Evolutionary conservation across 2,113 vertebrate species (phyloP).

Genomic region (Amazona vittata): DNA sequence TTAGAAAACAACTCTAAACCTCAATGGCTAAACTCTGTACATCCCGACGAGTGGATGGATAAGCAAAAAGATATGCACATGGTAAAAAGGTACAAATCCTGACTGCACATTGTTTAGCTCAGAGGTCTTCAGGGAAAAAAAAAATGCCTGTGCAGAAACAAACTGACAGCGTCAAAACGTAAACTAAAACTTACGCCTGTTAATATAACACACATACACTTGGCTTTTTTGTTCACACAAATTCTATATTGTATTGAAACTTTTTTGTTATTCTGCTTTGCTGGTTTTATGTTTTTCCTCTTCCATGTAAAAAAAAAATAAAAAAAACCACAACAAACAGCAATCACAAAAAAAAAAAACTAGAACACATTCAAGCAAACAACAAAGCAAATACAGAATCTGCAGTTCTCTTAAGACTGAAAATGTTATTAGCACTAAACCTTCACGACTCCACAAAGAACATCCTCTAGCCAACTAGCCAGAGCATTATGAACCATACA

Average conservation of each 20-base stretch:
- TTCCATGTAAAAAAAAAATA: neutral
- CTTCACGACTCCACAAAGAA: neutral
- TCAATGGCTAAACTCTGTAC: neutral
- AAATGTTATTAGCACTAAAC: neutral
- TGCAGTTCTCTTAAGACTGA: neutral
- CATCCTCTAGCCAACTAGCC: neutral
- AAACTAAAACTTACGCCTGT: neutral
- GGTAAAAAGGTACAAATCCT: neutral
- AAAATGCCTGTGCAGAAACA: neutral
- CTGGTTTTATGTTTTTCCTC: neutral
- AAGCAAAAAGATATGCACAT: neutral
- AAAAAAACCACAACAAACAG: neutral
- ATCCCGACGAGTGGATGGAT: neutral
- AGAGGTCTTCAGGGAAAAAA: neutral
- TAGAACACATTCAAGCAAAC: neutral
- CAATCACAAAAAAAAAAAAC: neutral
- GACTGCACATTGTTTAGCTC: neutral
- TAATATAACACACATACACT: neutral
- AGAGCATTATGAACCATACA: neutral
- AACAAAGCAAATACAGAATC: neutral
- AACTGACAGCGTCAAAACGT: neutral
- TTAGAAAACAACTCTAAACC: neutral
- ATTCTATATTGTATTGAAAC: neutral
- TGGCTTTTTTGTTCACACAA: neutral
- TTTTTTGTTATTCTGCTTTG: neutral